phyloP scores from a whole-genome alignment of 2,797 vertebrate genomes.

The Anguilla megastoma region DNA sequence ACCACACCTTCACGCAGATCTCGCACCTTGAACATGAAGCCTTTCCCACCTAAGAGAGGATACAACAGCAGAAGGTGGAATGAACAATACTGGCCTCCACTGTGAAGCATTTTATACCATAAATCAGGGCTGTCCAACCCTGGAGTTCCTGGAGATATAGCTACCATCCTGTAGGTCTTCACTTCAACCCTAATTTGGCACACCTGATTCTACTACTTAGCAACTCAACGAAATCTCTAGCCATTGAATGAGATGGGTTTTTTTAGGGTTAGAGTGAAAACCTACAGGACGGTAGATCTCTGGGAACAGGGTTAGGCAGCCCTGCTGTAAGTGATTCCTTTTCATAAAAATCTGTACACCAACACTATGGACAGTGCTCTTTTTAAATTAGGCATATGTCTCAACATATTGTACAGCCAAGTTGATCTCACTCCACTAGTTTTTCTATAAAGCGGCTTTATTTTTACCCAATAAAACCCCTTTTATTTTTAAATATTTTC shows the following conservation, averaged over 20 bases:
- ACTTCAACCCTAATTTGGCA: no score
- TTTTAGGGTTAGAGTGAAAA: no score
- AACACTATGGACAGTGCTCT: not conserved
- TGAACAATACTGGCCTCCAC: no score
- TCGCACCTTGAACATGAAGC: conserved; percentile 73
- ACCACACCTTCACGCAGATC: conserved; percentile 67
- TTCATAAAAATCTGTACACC: not conserved
- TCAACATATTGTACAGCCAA: not conserved
- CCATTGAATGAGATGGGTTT: no score
- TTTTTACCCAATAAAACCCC: not conserved
- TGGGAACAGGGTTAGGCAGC: not conserved
- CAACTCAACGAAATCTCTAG: no score
- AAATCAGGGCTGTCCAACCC: no score
- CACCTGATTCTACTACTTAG: no score
- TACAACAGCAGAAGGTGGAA: not conserved
- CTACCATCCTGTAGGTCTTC: no score
- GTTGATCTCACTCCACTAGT: conserved; percentile 7
- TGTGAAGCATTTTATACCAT: not conserved
- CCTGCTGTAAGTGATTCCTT: not conserved
- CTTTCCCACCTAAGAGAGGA: conserved; percentile 71
- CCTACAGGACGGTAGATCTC: not conserved
- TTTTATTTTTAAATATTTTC: conserved; percentile 56
- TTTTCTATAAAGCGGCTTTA: not conserved
- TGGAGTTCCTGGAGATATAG: no score
- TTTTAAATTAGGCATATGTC: conserved; percentile 10